These are phyloP conservation scores for Oppia nitens DNA, from an alignment of 1,140 invertebrate species.

Conservation along the genomic window DNA sequence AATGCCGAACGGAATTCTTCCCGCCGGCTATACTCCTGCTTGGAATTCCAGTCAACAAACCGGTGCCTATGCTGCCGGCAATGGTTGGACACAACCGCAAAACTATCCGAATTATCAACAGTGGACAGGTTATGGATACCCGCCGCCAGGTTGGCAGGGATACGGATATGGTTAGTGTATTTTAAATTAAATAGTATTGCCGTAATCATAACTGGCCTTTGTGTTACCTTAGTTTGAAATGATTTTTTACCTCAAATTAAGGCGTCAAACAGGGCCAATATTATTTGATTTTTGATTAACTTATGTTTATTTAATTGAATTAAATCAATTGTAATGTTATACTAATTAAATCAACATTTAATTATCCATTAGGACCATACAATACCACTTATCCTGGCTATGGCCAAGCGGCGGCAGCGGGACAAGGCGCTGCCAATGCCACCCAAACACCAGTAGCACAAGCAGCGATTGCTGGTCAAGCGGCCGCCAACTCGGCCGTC, in stretches of 20 bases:
- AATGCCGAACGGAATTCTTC: not conserved
- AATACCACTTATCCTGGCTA: not conserved
- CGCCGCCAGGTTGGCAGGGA: constrained; percentile 6
- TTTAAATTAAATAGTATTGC: not conserved
- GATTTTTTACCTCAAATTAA: not conserved
- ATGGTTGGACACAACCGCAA: constrained; percentile 1
- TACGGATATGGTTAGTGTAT: not conserved
- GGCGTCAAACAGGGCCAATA: not conserved
- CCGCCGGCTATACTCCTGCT: not conserved
- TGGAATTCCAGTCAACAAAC: not conserved
- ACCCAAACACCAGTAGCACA: not conserved
- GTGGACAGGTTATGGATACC: constrained; percentile 2
- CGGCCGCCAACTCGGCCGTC: not conserved
- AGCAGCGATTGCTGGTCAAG: not conserved
- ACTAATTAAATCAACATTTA: not conserved
- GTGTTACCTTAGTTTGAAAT: not conserved
- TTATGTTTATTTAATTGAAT: not conserved
- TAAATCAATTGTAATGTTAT: not conserved
- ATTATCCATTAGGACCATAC: not conserved
- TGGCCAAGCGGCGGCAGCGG: not conserved
- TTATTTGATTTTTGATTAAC: not conserved
- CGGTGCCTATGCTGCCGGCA: not conserved
- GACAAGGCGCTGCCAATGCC: not conserved
- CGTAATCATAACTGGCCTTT: not conserved
- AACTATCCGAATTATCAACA: not conserved